Conservation (phyloP, 2,113 vertebrate species). For the Marmota flaviventris region DNA sequence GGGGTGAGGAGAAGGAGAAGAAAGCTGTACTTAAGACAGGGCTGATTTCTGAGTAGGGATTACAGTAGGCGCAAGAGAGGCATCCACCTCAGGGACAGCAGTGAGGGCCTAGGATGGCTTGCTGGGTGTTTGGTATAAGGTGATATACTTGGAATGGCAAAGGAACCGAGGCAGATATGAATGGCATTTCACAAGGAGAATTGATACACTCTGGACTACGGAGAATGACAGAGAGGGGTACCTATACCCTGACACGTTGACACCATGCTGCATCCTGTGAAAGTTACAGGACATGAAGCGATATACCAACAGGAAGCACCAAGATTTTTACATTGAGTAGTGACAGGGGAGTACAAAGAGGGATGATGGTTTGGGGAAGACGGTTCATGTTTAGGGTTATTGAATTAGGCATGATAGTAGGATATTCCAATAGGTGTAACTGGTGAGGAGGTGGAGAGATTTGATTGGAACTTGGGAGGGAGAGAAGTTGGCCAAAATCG, state of each 20-base stretch:
- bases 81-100: background rate
- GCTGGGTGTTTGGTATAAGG: background rate
- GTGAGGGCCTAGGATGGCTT: background rate
- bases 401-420: background rate
- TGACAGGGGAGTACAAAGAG: background rate
- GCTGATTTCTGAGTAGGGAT: background rate
- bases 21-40: background rate
- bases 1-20: background rate
- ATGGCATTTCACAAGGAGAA: background rate
- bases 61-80: background rate
- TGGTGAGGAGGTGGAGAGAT: background rate
- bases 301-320: background rate
- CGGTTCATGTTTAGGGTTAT: background rate
- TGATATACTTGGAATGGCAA: background rate
- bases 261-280: background rate
- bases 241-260: background rate
- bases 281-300: background rate
- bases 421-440: background rate
- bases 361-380: background rate
- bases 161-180: background rate
- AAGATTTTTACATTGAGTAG: background rate
- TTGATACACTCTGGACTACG: background rate
- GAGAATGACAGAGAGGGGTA: background rate
- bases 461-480: background rate
- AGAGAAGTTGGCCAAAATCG: background rate